A percentile compares a stretch with the other conserved stretches of the same genome.
These are phyloP conservation scores for Staurois parvus DNA, from an alignment of 2,797 vertebrate genomes.

Conservation along the genomic window DNA sequence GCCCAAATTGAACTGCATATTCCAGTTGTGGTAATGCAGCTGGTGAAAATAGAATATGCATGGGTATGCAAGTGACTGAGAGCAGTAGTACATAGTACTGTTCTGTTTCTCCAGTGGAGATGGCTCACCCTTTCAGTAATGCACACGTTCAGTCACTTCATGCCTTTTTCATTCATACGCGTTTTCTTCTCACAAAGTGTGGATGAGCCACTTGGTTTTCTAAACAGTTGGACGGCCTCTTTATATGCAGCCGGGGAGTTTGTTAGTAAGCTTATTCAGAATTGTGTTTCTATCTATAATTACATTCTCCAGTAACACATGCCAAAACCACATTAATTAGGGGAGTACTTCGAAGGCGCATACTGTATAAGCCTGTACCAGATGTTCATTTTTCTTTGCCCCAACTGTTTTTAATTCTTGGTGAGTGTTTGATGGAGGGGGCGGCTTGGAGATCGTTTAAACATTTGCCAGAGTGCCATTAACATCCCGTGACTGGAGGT, in stretches of 20 bases:
- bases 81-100: background rate
- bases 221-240: conserved; percentile 58
- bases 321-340: conserved; percentile 73
- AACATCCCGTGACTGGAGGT: conserved; percentile 84
- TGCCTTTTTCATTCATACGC: conserved; percentile 22
- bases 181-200: conserved; percentile 26
- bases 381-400: conserved; percentile 83
- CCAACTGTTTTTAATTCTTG: conserved; percentile 85
- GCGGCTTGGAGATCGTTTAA: conserved; percentile 75
- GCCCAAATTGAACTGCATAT: too few species aligned
- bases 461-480: conserved; percentile 90
- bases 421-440: conserved; percentile 70
- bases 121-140: background rate
- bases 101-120: background rate
- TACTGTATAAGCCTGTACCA: conserved; percentile 77
- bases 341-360: conserved; percentile 71
- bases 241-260: conserved; percentile 69
- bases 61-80: background rate
- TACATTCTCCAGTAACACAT: conserved; percentile 69
- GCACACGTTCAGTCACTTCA: background rate
- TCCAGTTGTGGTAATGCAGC: background rate
- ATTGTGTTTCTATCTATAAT: conserved; percentile 73
- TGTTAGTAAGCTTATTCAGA: conserved; percentile 65
- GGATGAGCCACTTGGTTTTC: conserved; percentile 46
- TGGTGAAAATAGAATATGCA: background rate